Evolutionary conservation across 2,113 vertebrate genomes (phyloP).

Genomic region (Meriones unguiculatus): DNA sequence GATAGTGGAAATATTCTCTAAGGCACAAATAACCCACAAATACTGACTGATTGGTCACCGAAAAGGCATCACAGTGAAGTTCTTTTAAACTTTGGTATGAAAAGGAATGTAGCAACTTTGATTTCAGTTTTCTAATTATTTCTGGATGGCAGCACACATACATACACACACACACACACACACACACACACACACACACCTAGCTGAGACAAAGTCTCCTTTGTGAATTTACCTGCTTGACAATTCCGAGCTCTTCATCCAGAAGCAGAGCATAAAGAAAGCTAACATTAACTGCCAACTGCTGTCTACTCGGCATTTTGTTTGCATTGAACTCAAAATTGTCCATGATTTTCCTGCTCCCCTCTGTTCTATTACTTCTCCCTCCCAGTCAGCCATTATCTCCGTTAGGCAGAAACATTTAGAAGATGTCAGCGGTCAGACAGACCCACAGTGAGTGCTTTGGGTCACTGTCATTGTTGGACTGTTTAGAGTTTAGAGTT

Average conservation of each 20-base stretch:
- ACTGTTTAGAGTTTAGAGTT: background rate
- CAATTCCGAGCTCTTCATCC: background rate
- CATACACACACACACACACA: background rate
- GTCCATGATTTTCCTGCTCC: background rate
- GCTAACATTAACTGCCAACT: background rate
- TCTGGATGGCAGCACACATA: background rate
- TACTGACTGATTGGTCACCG: background rate
- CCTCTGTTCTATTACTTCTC: background rate
- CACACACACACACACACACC: background rate
- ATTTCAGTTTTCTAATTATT: conserved; percentile 24
- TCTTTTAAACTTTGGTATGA: background rate
- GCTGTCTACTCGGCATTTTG: background rate
- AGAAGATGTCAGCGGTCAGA: background rate
- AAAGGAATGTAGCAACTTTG: background rate
- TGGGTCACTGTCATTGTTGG: background rate
- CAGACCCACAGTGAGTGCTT: background rate
- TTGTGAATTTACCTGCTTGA: background rate
- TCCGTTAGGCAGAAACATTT: background rate
- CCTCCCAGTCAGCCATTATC: background rate
- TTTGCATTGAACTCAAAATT: background rate
- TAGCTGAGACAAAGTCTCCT: background rate
- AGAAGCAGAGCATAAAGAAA: background rate
- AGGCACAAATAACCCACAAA: background rate
- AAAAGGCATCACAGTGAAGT: background rate
- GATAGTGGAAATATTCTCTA: conserved; percentile 56